These are phyloP conservation scores for Scaptomyza graminum DNA, from an alignment of 1,140 invertebrate genomes.

Conservation along the genomic window DNA sequence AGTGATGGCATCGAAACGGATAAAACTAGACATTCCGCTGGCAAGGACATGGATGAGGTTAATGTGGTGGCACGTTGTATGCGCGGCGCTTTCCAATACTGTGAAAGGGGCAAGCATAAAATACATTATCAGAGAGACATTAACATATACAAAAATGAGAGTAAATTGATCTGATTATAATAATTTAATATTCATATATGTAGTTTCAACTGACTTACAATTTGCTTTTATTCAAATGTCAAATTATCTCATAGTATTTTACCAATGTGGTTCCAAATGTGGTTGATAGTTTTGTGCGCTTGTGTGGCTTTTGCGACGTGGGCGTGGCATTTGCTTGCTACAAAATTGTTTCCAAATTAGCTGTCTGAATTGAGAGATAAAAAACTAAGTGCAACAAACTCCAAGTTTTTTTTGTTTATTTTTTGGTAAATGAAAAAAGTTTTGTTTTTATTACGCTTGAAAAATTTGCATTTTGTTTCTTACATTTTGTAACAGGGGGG, in stretches of 20 bases:
- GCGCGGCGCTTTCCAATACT: constrained; percentile 81
- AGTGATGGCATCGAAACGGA: constrained; percentile 83
- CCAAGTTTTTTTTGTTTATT: constrained; percentile 6
- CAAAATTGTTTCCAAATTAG: constrained; percentile 52
- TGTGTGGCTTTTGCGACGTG: constrained; percentile 69
- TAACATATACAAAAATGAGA: constrained; percentile 7
- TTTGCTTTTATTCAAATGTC: constrained; percentile 59
- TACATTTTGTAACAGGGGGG: constrained; percentile 75
- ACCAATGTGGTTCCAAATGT: constrained; percentile 76
- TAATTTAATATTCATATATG: constrained; percentile 3
- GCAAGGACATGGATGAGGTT: constrained; percentile 83
- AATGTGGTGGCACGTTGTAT: constrained; percentile 80
- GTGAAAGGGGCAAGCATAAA: constrained; percentile 15
- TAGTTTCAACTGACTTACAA: constrained; percentile 70
- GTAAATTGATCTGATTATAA: neutral
- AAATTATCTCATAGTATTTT: constrained; percentile 57
- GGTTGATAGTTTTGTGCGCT: constrained; percentile 61
- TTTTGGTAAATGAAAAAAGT: constrained; percentile 75
- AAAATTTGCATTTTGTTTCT: constrained; percentile 67
- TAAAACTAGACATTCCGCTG: constrained; percentile 81
- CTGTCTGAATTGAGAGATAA: constrained; percentile 47
- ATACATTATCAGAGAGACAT: neutral
- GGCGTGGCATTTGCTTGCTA: constrained; percentile 54
- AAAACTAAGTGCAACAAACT: constrained; percentile 63
- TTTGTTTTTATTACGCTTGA: constrained; percentile 58